Evolutionary conservation across 1,140 invertebrate genomes (phyloP).

Genomic region (Drosophila lacteicornis): DNA sequence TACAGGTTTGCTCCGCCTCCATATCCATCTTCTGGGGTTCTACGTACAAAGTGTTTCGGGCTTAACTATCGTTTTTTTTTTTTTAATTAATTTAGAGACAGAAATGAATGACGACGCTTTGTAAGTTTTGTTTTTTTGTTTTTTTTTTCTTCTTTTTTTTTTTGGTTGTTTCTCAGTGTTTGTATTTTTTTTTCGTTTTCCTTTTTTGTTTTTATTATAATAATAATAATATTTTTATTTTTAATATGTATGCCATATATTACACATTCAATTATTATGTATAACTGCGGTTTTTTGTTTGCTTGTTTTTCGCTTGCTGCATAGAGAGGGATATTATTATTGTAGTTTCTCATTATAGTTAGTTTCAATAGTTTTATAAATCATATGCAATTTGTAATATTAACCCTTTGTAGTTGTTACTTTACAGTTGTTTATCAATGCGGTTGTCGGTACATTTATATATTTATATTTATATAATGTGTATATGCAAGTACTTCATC

Average conservation of each 20-base stretch:
- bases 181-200: conserved; percentile 52
- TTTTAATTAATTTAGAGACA: conserved; percentile 3
- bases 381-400: conserved; percentile 70
- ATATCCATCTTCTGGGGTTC: conserved; percentile 1
- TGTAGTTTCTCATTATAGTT: conserved; percentile 71
- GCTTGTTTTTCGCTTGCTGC: conserved; percentile 59
- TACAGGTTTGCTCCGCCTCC: conserved; percentile 10
- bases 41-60: conserved; percentile 53
- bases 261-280: conserved; percentile 64
- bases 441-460: conserved; percentile 73
- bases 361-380: conserved; percentile 65
- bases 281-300: conserved; percentile 52
- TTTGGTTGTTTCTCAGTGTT: conserved; percentile 59
- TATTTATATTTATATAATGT: conserved; percentile 46
- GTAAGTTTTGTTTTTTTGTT: conserved; percentile 33
- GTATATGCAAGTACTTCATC: conserved; percentile 41
- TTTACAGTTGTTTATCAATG: conserved; percentile 72
- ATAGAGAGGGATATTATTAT: conserved; percentile 62
- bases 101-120: conserved; percentile 55
- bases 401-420: conserved; percentile 61
- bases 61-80: conserved; percentile 43
- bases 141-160: conserved; percentile 20
- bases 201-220: conserved; percentile 41
- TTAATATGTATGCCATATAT: conserved; percentile 66
- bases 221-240: conserved; percentile 56